A percentile compares a stretch with the other conserved stretches of the same genome.
Conservation (phyloP, 2,113 vertebrate genomes). For the Ophiodon elongatus region DNA sequence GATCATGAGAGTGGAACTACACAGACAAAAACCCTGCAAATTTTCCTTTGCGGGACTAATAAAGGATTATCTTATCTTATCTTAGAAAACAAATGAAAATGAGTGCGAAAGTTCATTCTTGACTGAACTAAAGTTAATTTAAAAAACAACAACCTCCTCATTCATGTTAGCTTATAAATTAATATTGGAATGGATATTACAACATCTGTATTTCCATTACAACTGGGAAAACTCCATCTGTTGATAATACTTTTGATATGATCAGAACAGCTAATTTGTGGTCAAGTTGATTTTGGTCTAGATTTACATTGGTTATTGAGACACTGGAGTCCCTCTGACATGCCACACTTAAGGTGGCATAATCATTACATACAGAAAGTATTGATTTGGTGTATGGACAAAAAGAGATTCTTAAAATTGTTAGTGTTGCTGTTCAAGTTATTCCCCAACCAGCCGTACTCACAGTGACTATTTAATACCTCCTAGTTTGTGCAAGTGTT, state of each 20-base stretch:
- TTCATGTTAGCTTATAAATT: background rate
- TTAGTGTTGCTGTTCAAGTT: background rate
- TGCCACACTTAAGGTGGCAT: background rate
- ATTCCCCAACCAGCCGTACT: background rate
- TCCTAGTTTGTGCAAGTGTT: background rate
- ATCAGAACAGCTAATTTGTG: background rate
- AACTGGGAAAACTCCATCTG: background rate
- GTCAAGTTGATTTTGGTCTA: background rate
- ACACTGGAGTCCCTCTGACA: background rate
- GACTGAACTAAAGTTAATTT: background rate
- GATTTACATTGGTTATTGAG: background rate
- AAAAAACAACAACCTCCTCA: background rate
- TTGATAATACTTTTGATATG: background rate
- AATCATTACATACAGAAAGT: background rate
- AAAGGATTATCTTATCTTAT: too few species aligned
- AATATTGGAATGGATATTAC: background rate
- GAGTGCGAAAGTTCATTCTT: background rate
- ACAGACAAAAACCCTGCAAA: too few species aligned
- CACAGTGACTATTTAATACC: too few species aligned
- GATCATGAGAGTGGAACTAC: background rate
- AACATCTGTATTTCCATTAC: background rate
- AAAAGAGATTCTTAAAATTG: background rate
- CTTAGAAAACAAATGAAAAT: background rate
- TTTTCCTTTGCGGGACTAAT: too few species aligned
- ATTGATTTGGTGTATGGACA: background rate